These are phyloP conservation scores for Galagoides demidoff DNA, from an alignment of 2,797 vertebrate species.

Conservation along the genomic window DNA sequence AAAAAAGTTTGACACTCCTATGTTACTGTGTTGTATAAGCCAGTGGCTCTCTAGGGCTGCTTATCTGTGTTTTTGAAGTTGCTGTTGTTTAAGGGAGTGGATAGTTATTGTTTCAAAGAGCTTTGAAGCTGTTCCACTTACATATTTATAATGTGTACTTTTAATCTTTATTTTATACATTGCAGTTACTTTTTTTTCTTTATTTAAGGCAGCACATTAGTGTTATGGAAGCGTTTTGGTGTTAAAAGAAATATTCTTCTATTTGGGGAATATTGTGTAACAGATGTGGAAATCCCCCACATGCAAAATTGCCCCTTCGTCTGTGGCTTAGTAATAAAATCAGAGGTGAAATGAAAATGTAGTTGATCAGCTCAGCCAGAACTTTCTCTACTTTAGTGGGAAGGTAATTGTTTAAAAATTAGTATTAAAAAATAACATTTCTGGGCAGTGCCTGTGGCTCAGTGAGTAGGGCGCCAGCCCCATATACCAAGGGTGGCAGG, in stretches of 20 bases:
- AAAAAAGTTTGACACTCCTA: too few species aligned
- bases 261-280: constrained; percentile 53
- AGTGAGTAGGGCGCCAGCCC: too few species aligned
- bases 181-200: constrained; percentile 1
- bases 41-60: not conserved
- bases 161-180: constrained; percentile 29
- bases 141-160: not conserved
- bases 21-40: not conserved
- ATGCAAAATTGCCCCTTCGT: not conserved
- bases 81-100: not conserved
- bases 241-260: constrained; percentile 51
- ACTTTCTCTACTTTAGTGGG: not conserved
- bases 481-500: too few species aligned
- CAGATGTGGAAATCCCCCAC: constrained; percentile 56
- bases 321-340: not conserved
- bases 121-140: constrained; percentile 37
- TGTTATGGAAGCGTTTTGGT: constrained; percentile 54
- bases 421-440: constrained; percentile 2
- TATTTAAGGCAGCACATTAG: not conserved
- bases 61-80: constrained; percentile 46
- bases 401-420: not conserved
- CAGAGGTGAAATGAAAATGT: not conserved
- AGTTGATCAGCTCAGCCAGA: not conserved
- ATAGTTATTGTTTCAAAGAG: constrained; percentile 36
- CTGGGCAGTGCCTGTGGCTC: too few species aligned